phyloP scores from a whole-genome alignment of 2,888 invertebrate genomes.

The Xanthia togata region DNA sequence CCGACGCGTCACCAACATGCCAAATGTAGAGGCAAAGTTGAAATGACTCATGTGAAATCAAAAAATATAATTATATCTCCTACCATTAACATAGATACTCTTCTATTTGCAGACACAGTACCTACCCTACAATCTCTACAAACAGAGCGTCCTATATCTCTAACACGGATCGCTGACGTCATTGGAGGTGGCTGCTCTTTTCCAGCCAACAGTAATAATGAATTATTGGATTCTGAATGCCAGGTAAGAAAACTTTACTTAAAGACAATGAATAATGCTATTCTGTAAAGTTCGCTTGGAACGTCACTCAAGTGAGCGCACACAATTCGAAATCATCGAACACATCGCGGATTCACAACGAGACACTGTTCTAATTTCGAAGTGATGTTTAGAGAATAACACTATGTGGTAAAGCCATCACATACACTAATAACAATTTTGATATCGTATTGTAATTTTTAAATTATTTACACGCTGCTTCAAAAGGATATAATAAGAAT shows the following conservation, averaged over 20 bases:
- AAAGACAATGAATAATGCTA: neutral
- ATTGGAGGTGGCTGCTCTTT: constrained; percentile 82
- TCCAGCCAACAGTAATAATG: constrained; percentile 82
- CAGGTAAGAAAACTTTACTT: constrained; percentile 77
- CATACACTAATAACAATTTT: neutral
- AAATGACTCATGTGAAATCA: too few relatives aligned
- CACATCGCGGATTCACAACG: too few relatives aligned
- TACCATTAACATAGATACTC: neutral
- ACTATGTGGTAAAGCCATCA: too few relatives aligned
- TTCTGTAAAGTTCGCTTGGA: neutral
- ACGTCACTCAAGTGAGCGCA: neutral
- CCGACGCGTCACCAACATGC: too few relatives aligned
- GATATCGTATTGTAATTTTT: neutral
- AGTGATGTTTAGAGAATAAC: neutral
- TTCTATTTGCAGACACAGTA: constrained; percentile 48
- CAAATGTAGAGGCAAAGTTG: too few relatives aligned
- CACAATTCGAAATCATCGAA: too few relatives aligned
- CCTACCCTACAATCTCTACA: constrained; percentile 66
- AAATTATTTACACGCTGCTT: constrained; percentile 76
- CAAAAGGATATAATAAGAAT: constrained; percentile 76
- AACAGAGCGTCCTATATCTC: constrained; percentile 69
- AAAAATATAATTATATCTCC: too few relatives aligned
- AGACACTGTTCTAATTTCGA: neutral
- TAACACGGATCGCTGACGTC: constrained; percentile 77
- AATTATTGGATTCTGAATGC: constrained; percentile 85